Evolutionary conservation across 2,888 invertebrate genomes (phyloP).

Genomic region (Luperina testacea): DNA sequence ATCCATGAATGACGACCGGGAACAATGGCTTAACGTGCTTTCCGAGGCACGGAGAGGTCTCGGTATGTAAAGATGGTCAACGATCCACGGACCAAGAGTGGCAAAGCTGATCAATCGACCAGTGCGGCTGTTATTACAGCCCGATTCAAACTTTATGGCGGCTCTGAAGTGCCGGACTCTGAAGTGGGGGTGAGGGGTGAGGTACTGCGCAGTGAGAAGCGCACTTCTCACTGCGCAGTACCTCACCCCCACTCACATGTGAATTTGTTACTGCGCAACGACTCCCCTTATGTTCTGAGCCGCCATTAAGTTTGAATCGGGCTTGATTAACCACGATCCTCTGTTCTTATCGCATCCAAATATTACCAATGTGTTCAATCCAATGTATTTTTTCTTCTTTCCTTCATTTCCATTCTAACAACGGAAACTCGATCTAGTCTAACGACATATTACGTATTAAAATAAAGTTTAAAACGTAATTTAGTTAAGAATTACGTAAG

Average conservation of each 20-base stretch:
- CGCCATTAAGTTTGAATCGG: too few species aligned
- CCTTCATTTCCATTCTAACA: constrained; percentile 2
- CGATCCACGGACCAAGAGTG: too few species aligned
- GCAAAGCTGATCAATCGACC: too few species aligned
- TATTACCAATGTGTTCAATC: not conserved
- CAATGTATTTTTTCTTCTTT: not conserved
- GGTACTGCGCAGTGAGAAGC: too few species aligned
- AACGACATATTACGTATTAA: constrained; percentile 37
- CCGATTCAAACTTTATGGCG: too few species aligned
- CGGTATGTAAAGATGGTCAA: too few species aligned
- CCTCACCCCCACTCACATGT: too few species aligned
- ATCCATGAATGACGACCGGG: not conserved
- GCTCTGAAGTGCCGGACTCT: too few species aligned
- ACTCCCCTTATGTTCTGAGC: too few species aligned
- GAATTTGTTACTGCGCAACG: too few species aligned
- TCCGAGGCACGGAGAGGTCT: not conserved
- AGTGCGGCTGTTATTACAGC: not conserved
- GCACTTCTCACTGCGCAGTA: too few species aligned
- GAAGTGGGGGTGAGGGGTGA: too few species aligned
- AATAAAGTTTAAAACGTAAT: constrained; percentile 38
- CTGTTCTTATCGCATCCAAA: not conserved
- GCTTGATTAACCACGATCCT: not conserved
- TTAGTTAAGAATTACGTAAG: constrained; percentile 37
- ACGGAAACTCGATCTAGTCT: constrained; percentile 31
- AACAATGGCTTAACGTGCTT: not conserved